phyloP scores from a whole-genome alignment of 1,140 invertebrate genomes.

The Nebria ingens region DNA sequence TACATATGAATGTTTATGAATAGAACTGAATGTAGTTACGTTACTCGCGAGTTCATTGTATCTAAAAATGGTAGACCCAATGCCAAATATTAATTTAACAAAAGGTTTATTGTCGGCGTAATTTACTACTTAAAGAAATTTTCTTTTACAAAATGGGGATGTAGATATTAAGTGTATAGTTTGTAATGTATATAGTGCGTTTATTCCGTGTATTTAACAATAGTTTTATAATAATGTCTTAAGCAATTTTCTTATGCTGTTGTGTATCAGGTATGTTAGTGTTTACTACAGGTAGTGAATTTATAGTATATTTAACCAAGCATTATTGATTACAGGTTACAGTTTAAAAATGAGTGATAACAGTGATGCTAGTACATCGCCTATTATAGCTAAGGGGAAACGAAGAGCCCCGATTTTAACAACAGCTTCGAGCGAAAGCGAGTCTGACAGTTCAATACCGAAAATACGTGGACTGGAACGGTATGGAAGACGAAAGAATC shows the following conservation, averaged over 20 bases:
- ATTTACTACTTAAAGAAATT: conserved; percentile 4
- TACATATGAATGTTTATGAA: too few relatives aligned
- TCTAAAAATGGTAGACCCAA: background rate
- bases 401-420: background rate
- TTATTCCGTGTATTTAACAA: background rate
- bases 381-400: background rate
- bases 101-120: conserved; percentile 4
- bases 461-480: background rate
- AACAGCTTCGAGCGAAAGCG: background rate
- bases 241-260: conserved; percentile 3
- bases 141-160: background rate
- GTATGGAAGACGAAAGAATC: background rate
- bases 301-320: background rate
- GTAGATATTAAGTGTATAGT: conserved; percentile 4
- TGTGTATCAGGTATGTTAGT: background rate
- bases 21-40: too few relatives aligned
- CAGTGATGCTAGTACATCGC: background rate
- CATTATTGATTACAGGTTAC: background rate
- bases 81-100: conserved; percentile 9
- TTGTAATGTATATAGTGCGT: background rate
- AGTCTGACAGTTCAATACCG: background rate
- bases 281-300: background rate
- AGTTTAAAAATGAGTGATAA: conserved; percentile 5
- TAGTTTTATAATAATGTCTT: conserved; percentile 5
- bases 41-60: conserved; percentile 4